These are phyloP conservation scores for Leptocoma aspasia DNA, from an alignment of 2,113 vertebrate genomes.

Conservation along the genomic window DNA sequence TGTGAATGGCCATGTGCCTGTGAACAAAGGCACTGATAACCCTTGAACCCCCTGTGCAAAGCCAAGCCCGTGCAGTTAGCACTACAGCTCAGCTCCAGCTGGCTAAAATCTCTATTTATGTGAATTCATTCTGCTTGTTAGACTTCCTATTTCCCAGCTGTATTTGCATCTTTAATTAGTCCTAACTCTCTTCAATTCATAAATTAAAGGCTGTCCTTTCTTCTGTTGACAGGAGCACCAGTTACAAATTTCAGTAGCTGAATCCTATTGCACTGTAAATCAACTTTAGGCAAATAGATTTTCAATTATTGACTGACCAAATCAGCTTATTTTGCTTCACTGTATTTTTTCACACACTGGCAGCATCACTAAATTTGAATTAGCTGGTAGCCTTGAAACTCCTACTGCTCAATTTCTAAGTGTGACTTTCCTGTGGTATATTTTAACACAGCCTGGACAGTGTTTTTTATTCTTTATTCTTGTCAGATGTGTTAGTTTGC, in stretches of 20 bases:
- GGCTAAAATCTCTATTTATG: neutral
- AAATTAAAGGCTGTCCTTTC: neutral
- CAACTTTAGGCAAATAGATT: neutral
- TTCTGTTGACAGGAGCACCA: neutral
- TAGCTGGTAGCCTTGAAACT: neutral
- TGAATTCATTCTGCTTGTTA: neutral
- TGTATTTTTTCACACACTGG: neutral
- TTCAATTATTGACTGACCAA: neutral
- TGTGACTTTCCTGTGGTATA: neutral
- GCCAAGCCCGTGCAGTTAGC: neutral
- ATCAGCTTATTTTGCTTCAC: neutral
- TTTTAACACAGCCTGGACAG: neutral
- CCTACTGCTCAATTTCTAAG: neutral
- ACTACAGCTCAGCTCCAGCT: neutral
- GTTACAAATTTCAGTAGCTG: neutral
- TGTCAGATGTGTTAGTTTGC: neutral
- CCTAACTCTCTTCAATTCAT: neutral
- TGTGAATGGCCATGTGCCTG: neutral
- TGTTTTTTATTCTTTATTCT: neutral
- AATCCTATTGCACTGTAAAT: neutral
- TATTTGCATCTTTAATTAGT: neutral
- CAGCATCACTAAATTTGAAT: neutral
- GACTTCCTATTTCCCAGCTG: constrained; percentile 4
- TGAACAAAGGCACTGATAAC: neutral
- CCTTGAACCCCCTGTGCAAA: neutral